These are phyloP conservation scores for Itoplectis maculator DNA, from an alignment of 2,888 invertebrate genomes.

Conservation along the genomic window DNA sequence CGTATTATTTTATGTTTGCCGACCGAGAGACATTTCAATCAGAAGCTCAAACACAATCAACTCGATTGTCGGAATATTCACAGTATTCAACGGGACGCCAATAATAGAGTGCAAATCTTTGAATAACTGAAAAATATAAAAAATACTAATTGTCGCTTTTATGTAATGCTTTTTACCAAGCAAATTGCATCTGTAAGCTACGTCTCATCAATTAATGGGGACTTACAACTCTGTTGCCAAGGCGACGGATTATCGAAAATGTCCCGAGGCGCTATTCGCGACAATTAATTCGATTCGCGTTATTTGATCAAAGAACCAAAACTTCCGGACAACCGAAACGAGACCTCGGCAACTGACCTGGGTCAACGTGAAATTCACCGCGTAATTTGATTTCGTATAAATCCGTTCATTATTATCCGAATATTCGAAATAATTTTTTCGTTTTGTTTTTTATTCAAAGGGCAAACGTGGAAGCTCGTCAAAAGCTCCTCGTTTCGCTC, in stretches of 20 bases:
- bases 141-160: no score
- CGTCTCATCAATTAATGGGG: no score
- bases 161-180: no score
- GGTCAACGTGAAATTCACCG: not conserved
- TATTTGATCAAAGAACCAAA: constrained; percentile 9
- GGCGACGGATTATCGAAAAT: not conserved
- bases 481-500: not conserved
- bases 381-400: not conserved
- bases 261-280: constrained; percentile 2
- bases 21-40: not conserved
- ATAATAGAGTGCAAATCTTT: no score
- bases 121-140: no score
- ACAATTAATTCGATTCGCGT: constrained; percentile 38
- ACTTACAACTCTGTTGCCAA: not conserved
- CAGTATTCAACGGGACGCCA: no score
- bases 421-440: no score
- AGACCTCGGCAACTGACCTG: not conserved
- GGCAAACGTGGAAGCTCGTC: not conserved
- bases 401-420: not conserved
- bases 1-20: not conserved
- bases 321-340: constrained; percentile 2
- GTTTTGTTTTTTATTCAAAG: no score
- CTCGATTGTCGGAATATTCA: not conserved
- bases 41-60: constrained; percentile 1
- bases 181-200: no score